phyloP scores from a whole-genome alignment of 1,140 invertebrate genomes.

The Popillia japonica region DNA sequence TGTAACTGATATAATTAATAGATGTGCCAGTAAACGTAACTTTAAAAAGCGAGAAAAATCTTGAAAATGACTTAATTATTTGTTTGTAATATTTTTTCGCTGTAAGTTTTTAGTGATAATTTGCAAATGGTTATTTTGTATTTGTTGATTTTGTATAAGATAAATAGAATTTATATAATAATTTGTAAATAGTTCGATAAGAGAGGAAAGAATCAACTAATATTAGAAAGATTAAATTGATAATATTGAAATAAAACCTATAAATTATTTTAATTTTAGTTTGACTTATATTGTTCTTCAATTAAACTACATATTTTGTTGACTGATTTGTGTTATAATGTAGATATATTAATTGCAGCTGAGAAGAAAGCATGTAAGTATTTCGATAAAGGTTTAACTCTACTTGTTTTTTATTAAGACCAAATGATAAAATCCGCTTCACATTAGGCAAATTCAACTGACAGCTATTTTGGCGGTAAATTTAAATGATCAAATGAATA shows the following conservation, averaged over 20 bases:
- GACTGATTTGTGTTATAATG: no score
- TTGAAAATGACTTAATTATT: conserved; percentile 20
- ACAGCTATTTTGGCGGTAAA: no score
- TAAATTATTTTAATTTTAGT: conserved; percentile 7
- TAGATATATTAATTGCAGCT: no score
- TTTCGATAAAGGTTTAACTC: no score
- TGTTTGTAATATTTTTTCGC: conserved; percentile 7
- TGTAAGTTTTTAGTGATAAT: conserved; percentile 15
- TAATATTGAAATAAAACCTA: background rate
- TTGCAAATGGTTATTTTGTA: conserved; percentile 13
- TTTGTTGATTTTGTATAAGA: conserved; percentile 26
- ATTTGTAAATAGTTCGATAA: conserved; percentile 9
- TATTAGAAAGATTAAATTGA: background rate
- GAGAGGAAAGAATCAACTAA: background rate
- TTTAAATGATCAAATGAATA: no score
- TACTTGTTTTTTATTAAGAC: no score
- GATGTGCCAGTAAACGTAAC: conserved; percentile 88
- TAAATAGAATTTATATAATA: conserved; percentile 24
- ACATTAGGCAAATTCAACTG: no score
- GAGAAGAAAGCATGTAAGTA: no score
- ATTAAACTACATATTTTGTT: background rate
- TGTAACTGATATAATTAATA: conserved; percentile 87
- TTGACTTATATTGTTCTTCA: background rate
- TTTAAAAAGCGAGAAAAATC: conserved; percentile 86
- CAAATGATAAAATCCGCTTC: no score